A percentile compares a stretch with the other conserved stretches of the same genome.
Conservation (phyloP, 2,113 vertebrate genomes). For the Zosterops lateralis region DNA sequence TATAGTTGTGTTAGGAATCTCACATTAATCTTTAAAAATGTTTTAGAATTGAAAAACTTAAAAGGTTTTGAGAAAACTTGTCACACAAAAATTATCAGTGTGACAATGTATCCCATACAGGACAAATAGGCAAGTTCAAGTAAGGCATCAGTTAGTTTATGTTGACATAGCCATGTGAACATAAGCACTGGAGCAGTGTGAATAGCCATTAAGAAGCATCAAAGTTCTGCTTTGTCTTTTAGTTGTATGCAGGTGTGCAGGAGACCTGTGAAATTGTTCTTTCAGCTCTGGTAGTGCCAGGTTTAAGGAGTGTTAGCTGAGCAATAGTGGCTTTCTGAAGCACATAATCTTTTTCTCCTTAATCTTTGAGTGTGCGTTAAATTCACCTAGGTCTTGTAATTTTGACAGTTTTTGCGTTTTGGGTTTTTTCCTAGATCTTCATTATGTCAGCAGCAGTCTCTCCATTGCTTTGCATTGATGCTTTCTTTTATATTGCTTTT, state of each 20-base stretch:
- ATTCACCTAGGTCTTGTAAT: neutral
- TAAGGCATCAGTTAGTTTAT: neutral
- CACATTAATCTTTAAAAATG: neutral
- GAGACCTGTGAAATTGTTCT: neutral
- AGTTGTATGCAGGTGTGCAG: neutral
- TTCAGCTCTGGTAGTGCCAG: neutral
- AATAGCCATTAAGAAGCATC: neutral
- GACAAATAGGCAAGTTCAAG: neutral
- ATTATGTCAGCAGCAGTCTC: neutral
- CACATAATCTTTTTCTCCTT: neutral
- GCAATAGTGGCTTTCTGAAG: neutral
- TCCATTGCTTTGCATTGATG: neutral
- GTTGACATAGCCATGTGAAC: neutral
- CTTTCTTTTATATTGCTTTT: neutral
- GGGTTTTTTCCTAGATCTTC: fast-evolving
- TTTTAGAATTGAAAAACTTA: neutral
- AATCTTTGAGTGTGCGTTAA: neutral
- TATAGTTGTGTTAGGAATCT: neutral
- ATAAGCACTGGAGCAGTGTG: neutral
- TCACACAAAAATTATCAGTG: neutral
- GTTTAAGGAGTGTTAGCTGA: neutral
- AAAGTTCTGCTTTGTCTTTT: neutral
- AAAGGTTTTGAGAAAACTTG: neutral
- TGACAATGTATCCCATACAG: neutral
- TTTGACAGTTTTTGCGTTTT: neutral